Conservation (phyloP, 2,888 invertebrate genomes). For the Anarsia innoxiella region DNA sequence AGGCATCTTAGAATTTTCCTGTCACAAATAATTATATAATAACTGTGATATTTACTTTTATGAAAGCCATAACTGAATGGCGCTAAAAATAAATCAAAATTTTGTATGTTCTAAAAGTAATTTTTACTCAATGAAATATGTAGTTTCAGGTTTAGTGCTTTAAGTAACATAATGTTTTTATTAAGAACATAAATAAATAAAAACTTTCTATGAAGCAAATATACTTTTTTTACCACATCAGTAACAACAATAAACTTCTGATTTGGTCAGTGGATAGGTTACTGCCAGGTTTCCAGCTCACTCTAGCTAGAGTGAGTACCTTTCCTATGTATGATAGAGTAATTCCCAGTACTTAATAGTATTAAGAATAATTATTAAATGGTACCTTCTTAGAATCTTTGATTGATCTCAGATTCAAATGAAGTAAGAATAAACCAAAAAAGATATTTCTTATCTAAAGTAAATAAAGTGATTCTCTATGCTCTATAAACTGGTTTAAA, state of each 20-base stretch:
- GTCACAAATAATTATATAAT: constrained; percentile 70
- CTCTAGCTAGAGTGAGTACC: too few relatives aligned
- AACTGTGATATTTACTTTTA: constrained; percentile 75
- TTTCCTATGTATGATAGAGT: too few relatives aligned
- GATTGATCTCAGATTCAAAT: too few relatives aligned
- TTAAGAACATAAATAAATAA: constrained; percentile 27
- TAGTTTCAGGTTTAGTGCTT: constrained; percentile 27
- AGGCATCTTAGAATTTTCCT: constrained; percentile 47
- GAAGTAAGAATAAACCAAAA: too few relatives aligned
- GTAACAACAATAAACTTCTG: neutral
- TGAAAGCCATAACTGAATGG: constrained; percentile 54
- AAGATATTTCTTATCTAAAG: too few relatives aligned
- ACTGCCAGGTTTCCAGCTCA: too few relatives aligned
- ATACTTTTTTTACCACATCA: constrained; percentile 1
- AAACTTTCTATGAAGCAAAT: constrained; percentile 17
- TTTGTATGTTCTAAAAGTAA: constrained; percentile 29
- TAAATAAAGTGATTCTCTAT: too few relatives aligned
- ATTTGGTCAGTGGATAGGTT: too few relatives aligned
- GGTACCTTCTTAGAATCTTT: too few relatives aligned
- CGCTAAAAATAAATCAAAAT: constrained; percentile 57
- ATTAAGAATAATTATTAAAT: too few relatives aligned
- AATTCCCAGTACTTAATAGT: too few relatives aligned
- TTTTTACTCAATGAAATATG: constrained; percentile 28
- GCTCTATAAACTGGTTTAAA: too few relatives aligned
- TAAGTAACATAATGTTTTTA: constrained; percentile 34